Percentiles rank a stretch among this genome's conserved stretches.
Conservation (phyloP, 2,113 vertebrate genomes). For the Myotis brandtii region DNA sequence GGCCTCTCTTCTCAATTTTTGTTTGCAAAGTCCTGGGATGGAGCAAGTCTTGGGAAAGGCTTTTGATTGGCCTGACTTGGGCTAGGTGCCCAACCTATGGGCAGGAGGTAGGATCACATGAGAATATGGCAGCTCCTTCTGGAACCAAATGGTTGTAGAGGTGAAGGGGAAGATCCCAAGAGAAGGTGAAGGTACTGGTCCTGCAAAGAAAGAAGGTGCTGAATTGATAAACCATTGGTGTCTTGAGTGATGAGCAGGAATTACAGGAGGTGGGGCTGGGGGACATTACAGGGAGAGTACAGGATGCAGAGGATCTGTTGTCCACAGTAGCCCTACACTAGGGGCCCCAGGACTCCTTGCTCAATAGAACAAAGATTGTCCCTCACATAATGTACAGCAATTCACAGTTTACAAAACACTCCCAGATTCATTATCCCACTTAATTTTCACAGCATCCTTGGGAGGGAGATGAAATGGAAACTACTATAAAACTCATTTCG, state of each 20-base stretch:
- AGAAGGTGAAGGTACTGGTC: neutral
- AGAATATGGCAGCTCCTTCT: neutral
- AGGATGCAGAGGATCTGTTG: neutral
- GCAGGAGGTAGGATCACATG: neutral
- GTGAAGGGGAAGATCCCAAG: neutral
- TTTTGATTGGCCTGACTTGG: neutral
- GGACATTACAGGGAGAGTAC: neutral
- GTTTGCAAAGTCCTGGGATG: neutral
- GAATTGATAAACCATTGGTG: neutral
- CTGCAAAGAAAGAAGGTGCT: neutral
- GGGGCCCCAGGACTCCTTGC: neutral
- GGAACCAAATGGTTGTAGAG: neutral
- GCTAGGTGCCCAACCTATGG: neutral
- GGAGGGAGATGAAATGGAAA: neutral
- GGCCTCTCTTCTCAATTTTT: conserved; percentile 2
- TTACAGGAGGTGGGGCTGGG: neutral
- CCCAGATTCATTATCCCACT: neutral
- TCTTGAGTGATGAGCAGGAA: neutral
- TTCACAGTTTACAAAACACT: neutral
- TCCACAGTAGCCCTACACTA: neutral
- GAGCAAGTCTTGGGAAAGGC: neutral
- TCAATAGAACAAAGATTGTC: neutral
- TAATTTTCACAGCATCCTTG: neutral
- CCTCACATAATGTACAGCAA: neutral
- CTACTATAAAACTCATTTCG: neutral